These are phyloP conservation scores for Pyralis farinalis DNA, from an alignment of 2,888 invertebrate genomes.

Conservation along the genomic window DNA sequence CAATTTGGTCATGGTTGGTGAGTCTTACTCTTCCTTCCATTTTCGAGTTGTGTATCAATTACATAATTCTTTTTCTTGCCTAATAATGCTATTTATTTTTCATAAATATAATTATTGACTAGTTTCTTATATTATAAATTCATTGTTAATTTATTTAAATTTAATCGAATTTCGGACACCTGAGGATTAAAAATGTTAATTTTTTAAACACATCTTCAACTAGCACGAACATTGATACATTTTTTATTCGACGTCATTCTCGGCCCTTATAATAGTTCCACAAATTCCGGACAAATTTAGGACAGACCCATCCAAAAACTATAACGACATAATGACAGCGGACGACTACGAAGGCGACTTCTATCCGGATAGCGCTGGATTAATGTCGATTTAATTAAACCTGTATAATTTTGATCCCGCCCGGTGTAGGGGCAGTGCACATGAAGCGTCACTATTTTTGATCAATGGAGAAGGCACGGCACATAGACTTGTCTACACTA, in stretches of 20 bases:
- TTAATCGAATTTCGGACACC: too few relatives aligned
- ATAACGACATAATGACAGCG: conserved; percentile 74
- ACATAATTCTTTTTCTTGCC: too few relatives aligned
- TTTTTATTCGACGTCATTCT: conserved; percentile 13
- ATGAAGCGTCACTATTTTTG: conserved; percentile 18
- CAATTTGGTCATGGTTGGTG: too few relatives aligned
- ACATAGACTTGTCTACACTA: too few relatives aligned
- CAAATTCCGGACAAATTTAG: conserved; percentile 51
- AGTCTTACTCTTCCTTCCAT: too few relatives aligned
- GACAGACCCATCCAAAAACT: conserved; percentile 50
- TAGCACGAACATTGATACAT: neutral
- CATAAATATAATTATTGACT: too few relatives aligned
- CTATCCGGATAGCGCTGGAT: conserved; percentile 63
- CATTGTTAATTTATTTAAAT: too few relatives aligned
- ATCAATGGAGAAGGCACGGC: conserved; percentile 25
- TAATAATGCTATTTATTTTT: too few relatives aligned
- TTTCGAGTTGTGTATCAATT: too few relatives aligned
- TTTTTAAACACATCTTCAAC: too few relatives aligned
- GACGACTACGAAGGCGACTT: conserved; percentile 52
- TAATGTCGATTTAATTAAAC: conserved; percentile 80
- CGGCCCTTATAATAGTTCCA: conserved; percentile 39
- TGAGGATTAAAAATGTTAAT: too few relatives aligned
- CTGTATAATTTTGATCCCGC: conserved; percentile 68
- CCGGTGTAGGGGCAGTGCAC: conserved; percentile 33
- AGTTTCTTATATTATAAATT: too few relatives aligned